Evolutionary conservation across 1,140 invertebrate species (phyloP).

Genomic region (Charaxes varanes): DNA sequence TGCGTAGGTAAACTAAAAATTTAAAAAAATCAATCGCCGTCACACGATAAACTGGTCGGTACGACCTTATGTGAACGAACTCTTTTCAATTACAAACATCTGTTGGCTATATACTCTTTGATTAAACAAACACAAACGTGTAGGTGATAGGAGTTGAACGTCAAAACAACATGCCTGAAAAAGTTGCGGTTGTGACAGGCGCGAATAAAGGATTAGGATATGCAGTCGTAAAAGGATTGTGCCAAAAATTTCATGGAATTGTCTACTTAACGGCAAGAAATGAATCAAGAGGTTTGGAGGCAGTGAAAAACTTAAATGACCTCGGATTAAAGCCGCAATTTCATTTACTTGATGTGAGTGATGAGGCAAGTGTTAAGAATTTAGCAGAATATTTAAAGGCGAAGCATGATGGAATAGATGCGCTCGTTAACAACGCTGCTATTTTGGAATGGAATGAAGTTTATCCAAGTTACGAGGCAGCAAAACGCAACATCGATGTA

Average conservation of each 20-base stretch:
- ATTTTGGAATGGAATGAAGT: slow-evolving; percentile 81
- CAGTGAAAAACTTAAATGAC: slow-evolving; percentile 74
- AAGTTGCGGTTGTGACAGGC: slow-evolving; percentile 79
- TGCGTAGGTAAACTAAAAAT: too few species aligned
- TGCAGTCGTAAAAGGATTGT: slow-evolving; percentile 80
- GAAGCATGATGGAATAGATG: slow-evolving; percentile 83
- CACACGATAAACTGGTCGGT: too few species aligned
- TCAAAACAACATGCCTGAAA: slow-evolving; percentile 39
- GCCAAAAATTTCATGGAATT: slow-evolving; percentile 76
- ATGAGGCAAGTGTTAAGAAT: slow-evolving; percentile 75
- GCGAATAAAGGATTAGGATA: slow-evolving; percentile 85
- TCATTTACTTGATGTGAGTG: slow-evolving; percentile 81
- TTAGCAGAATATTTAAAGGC: slow-evolving; percentile 77
- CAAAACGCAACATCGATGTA: slow-evolving; percentile 78
- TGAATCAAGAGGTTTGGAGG: slow-evolving; percentile 71
- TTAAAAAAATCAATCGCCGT: too few species aligned
- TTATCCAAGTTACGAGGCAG: slow-evolving; percentile 80
- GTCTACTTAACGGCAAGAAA: slow-evolving; percentile 81
- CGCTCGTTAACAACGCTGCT: slow-evolving; percentile 90
- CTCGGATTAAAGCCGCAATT: slow-evolving; percentile 74
- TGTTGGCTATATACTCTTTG: too few species aligned
- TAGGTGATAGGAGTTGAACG: too few species aligned
- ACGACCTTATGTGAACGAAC: too few species aligned
- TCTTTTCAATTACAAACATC: too few species aligned
- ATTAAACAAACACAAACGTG: too few species aligned